These are phyloP conservation scores for Pachymerium ferrugineum DNA, from an alignment of 2,888 invertebrate species.

Conservation along the genomic window DNA sequence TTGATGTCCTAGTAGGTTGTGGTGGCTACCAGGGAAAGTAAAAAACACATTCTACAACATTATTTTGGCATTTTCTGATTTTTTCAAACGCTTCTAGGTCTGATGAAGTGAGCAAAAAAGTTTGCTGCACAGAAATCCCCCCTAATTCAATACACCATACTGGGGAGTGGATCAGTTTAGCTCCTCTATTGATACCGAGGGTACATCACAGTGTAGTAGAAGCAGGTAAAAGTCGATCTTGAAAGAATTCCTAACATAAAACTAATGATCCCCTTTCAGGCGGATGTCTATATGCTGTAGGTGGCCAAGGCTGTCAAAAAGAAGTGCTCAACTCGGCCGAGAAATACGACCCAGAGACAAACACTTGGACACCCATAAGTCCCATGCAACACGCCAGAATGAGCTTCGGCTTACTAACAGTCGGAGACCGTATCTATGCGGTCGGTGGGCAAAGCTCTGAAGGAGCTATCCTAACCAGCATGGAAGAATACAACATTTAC, in stretches of 20 bases:
- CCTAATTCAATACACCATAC: slow-evolving; percentile 5
- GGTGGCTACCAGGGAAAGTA: slow-evolving; percentile 33
- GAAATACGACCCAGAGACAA: slow-evolving; percentile 33
- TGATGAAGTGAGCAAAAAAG: slow-evolving; percentile 31
- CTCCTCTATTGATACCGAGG: slow-evolving; percentile 1
- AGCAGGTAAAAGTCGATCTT: slow-evolving; percentile 31
- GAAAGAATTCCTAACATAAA: not conserved
- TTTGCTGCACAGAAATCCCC: slow-evolving; percentile 29
- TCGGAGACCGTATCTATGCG: slow-evolving; percentile 31
- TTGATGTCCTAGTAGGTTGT: slow-evolving; percentile 27
- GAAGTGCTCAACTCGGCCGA: slow-evolving; percentile 27
- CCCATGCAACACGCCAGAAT: slow-evolving; percentile 31
- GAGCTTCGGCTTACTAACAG: slow-evolving; percentile 20
- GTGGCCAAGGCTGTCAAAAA: slow-evolving; percentile 28
- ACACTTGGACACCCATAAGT: slow-evolving; percentile 22
- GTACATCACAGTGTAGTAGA: slow-evolving; percentile 30
- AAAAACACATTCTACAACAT: not conserved
- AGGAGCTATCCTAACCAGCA: slow-evolving; percentile 29
- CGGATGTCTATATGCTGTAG: slow-evolving; percentile 30
- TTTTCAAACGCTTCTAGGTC: not conserved
- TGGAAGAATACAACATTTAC: slow-evolving; percentile 32
- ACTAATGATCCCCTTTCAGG: slow-evolving; percentile 20
- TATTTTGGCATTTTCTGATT: not conserved
- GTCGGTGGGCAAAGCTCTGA: slow-evolving; percentile 31
- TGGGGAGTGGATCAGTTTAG: slow-evolving; percentile 26